A percentile compares a stretch with the other conserved stretches of the same genome.
phyloP scores from a whole-genome alignment of 2,888 invertebrate genomes.

The Pycnomerus fuliginosus region DNA sequence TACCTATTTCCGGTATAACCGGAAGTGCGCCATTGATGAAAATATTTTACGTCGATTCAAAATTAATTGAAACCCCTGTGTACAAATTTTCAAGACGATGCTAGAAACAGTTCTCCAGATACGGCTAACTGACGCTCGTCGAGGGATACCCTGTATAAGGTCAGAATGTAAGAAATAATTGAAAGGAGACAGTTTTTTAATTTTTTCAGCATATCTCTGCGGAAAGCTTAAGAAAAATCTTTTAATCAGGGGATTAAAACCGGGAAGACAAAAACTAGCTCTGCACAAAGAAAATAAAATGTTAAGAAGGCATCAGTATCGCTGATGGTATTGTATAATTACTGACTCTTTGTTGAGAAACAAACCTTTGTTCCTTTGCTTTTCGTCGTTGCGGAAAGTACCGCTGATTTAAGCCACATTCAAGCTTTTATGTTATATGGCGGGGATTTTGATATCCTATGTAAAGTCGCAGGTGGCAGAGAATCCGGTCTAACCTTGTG shows the following conservation, averaged over 20 bases:
- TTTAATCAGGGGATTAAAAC: conserved; percentile 18
- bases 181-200: not conserved
- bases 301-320: conserved; percentile 21
- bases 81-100: no score
- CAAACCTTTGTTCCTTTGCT: conserved; percentile 16
- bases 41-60: no score
- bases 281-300: conserved; percentile 17
- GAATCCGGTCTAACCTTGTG: conserved; percentile 17
- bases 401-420: conserved; percentile 20
- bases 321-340: conserved; percentile 24
- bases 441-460: conserved; percentile 10
- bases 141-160: no score
- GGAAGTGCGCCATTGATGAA: no score
- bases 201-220: not conserved
- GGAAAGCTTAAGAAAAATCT: conserved; percentile 11
- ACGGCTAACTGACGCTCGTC: no score
- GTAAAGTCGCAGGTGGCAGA: conserved; percentile 20
- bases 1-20: no score
- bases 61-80: no score
- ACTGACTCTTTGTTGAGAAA: conserved; percentile 19
- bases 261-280: conserved; percentile 13
- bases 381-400: conserved; percentile 17
- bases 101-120: no score
- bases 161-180: not conserved
- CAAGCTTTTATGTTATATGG: conserved; percentile 20